Base-by-base conservation (phyloP, 2,888 invertebrate genomes). In the Dryobota labecula region DNA sequence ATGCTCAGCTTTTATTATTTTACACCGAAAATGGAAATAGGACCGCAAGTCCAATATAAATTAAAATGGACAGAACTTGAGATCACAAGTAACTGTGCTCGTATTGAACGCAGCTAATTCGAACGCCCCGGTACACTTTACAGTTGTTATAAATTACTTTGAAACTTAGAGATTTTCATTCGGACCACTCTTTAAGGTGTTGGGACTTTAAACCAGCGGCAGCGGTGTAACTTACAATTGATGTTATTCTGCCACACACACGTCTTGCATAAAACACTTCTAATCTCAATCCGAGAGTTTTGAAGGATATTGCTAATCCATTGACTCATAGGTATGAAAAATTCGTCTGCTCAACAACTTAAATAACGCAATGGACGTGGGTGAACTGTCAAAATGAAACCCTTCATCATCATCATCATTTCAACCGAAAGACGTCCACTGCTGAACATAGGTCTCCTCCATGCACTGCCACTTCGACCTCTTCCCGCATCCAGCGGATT, bases 71-170 rank as follows among this genome's bases (percentile, higher is more conserved):
- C 18, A 27, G 24, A 49, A 36, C 51, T 66, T 49, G n/a, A 68
- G 41, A 68, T 64, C 73, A 41, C 33, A 64, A 67, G 60, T 63
- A 67, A 47, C 73, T 53, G 53, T 11, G 45, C 24, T 58, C 15
- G 24, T 49, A 49, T 73, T 41, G 56, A 71, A 30, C 43, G 27
- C 13, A 67, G n/a, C 67, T 67, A 73, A 78, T 77, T 63, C 30
- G 2, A 77, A 54, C 43, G 36, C 43, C 58, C 24, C 30, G 27
- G 33, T n/a, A n/a, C 43, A 74, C 76, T 80, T 66, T n/a, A 24
- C 61, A 71, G 47, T 64, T 57, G 64, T 71, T 80, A 64, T 76
- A 76, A 71, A 74, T 74, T 74, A 62, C 79, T 79, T 78, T 53
- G 27, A 20, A 78, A 69, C 64, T 78, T 65, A 68, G 64, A 69